Base-by-base conservation (phyloP, 2,113 vertebrate species). In the Cnemophilus loriae region DNA sequence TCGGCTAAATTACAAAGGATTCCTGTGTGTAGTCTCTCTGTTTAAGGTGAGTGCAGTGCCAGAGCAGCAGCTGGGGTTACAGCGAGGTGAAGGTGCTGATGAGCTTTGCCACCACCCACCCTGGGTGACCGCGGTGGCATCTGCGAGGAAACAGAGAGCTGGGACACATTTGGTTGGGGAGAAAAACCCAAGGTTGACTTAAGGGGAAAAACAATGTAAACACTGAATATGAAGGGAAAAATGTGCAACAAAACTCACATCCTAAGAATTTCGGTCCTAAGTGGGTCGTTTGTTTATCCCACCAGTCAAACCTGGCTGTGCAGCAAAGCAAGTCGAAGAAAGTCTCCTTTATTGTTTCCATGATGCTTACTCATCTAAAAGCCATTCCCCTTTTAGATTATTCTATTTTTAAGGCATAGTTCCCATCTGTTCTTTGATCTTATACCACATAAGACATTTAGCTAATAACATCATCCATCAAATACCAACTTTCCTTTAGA, bases 361-460 rank as follows among this genome's bases (percentile, higher is more conserved):
- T 90, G 88, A 90, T 96, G 93, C 92, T 96, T 97, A 91, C 69
- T 97, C 96, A 97, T 97, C 71, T 93, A 96, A 82, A 95, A 97
- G 92, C 96, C 93, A 97, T 97, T 95, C 97, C 93, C 70, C 80
- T 97, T 98, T 97, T 95, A 96, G 95, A 97, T 97, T 97, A 97
- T 97, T 97, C 96, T 97, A 95, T 97, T 98, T 98, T 97, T 97
- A 96, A 97, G 94, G 81, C 94, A 94, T 95, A 97, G 97, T 97
- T 97, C 96, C 97, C 97, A 98, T 97, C 97, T 97, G 96, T 82
- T 96, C 97, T 98, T 98, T 98, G 97, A 98, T 98, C 97, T 97
- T 97, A 87, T 92, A 97, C 75, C 90, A 97, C 97, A 97, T 89
- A 96, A 97, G 96, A 97, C 87, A 96, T 96, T 97, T 89, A 92